These are phyloP conservation scores for Drosophila fuyamai DNA, from an alignment of 1,140 invertebrate genomes.

Conservation along the genomic window DNA sequence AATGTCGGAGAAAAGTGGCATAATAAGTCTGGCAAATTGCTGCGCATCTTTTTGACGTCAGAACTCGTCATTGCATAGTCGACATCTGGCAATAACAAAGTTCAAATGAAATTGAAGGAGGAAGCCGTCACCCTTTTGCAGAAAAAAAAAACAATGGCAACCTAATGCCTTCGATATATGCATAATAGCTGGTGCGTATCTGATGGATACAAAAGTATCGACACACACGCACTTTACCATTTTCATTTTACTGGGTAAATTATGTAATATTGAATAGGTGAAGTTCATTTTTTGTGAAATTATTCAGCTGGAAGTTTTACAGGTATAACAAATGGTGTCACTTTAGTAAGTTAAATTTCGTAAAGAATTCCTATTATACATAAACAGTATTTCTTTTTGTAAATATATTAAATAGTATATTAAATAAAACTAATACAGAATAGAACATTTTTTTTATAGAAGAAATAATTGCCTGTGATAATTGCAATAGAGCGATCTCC, in stretches of 20 bases:
- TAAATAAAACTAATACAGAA: too few relatives aligned
- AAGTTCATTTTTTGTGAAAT: too few relatives aligned
- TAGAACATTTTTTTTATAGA: too few relatives aligned
- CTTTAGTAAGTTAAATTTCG: too few relatives aligned
- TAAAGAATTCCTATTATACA: too few relatives aligned
- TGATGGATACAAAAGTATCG: conserved; percentile 57
- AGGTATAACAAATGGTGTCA: too few relatives aligned
- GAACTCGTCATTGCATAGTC: conserved; percentile 28
- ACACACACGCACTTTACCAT: conserved; percentile 25
- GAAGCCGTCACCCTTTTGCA: conserved; percentile 13
- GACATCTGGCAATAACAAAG: conserved; percentile 63
- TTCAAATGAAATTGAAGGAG: conserved; percentile 8
- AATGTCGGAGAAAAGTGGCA: conserved; percentile 29
- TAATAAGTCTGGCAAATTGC: conserved; percentile 49
- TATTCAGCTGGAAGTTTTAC: too few relatives aligned
- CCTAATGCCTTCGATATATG: conserved; percentile 53
- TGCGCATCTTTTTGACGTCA: conserved; percentile 68
- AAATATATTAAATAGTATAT: too few relatives aligned
- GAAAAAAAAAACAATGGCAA: conserved; percentile 36
- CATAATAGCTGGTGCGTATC: conserved; percentile 51
- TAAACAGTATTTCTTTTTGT: too few relatives aligned
- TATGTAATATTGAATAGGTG: not conserved
- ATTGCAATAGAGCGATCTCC: too few relatives aligned
- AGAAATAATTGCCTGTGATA: too few relatives aligned
- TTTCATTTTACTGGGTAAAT: not conserved